These are phyloP conservation scores for Ambastaia sidthimunki DNA, from an alignment of 2,797 vertebrate genomes.

Conservation along the genomic window DNA sequence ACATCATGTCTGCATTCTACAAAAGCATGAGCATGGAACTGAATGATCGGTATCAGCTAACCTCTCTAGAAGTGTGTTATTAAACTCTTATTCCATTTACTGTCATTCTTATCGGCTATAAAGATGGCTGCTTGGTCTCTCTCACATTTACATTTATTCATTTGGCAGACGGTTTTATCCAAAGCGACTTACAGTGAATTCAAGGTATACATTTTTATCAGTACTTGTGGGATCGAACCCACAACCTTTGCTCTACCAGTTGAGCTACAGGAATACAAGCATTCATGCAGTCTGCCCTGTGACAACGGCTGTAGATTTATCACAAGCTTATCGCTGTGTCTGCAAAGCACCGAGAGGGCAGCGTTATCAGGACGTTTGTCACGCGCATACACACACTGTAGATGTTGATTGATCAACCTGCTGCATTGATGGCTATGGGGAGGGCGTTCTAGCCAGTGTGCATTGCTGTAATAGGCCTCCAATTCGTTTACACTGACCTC, in stretches of 20 bases:
- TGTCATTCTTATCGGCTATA: constrained; percentile 29
- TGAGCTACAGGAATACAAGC: too few relatives aligned
- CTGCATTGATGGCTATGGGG: constrained; percentile 4
- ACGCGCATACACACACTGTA: not conserved
- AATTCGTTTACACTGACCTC: not conserved
- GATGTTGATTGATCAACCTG: constrained; percentile 27
- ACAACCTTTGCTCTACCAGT: too few relatives aligned
- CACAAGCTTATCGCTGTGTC: constrained; percentile 36
- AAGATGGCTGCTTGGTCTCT: constrained; percentile 41
- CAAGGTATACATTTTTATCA: too few relatives aligned
- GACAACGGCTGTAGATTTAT: constrained; percentile 39
- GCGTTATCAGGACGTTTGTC: constrained; percentile 38
- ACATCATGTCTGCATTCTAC: not conserved
- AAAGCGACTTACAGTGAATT: too few relatives aligned
- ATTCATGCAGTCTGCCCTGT: constrained; percentile 4
- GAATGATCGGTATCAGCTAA: constrained; percentile 13
- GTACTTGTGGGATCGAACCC: too few relatives aligned
- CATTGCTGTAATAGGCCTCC: not conserved
- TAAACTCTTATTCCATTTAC: constrained; percentile 2
- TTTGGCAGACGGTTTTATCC: too few relatives aligned
- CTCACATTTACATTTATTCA: too few relatives aligned
- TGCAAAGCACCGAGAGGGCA: constrained; percentile 21
- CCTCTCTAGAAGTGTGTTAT: constrained; percentile 25
- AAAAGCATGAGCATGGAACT: not conserved
- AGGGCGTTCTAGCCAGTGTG: not conserved